Conservation (phyloP, 2,797 vertebrate genomes). For the Sternarchorhynchus goeldii region DNA sequence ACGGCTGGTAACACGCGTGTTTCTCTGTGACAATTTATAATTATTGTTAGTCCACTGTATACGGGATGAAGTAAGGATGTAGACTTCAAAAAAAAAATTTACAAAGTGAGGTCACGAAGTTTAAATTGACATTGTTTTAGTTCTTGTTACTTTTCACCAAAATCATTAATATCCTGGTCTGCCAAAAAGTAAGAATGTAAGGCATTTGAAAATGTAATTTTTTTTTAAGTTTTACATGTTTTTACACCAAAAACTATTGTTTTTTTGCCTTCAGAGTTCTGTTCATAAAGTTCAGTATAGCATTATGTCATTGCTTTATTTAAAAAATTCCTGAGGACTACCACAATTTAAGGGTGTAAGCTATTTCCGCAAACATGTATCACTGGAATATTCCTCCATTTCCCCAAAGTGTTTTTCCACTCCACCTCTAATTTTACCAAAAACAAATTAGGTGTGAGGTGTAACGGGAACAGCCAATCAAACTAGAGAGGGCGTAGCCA, state of each 20-base stretch:
- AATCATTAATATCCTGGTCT: no score
- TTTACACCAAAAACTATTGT: not conserved
- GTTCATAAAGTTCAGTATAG: not conserved
- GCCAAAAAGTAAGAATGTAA: no score
- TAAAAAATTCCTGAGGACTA: not conserved
- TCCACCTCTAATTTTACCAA: constrained; percentile 41
- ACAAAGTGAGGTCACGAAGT: no score
- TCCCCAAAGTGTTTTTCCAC: constrained; percentile 46
- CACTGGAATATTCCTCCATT: constrained; percentile 24
- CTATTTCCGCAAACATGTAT: constrained; percentile 25
- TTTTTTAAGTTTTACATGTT: no score
- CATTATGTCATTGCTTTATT: not conserved
- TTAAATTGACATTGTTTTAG: no score
- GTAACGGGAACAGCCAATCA: constrained; percentile 54
- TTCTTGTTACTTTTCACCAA: no score
- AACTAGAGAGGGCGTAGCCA: constrained; percentile 54
- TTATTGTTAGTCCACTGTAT: no score
- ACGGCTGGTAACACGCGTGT: no score
- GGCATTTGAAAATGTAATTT: no score
- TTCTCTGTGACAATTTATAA: no score
- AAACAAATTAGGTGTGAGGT: constrained; percentile 54
- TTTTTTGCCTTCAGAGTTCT: not conserved
- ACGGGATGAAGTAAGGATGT: no score
- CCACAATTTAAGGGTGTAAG: not conserved
- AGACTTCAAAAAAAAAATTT: no score